Percentiles rank a stretch among this genome's conserved stretches.
phyloP scores from a whole-genome alignment of 2,797 vertebrate species.

The Trachops cirrhosus region DNA sequence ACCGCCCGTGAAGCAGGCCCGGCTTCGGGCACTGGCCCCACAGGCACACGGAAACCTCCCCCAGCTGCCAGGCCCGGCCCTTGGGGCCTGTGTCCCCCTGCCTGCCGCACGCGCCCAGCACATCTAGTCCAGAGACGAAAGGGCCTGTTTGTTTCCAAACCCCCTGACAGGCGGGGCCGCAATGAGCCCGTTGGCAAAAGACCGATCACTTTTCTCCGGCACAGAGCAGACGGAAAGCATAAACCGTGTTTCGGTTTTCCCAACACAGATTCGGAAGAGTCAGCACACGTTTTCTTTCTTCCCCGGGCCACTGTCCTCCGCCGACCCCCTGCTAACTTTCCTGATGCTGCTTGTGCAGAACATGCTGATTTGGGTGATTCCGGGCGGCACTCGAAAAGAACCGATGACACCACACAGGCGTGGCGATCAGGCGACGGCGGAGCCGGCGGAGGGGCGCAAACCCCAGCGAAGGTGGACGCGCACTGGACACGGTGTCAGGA shows the following conservation, averaged over 20 bases:
- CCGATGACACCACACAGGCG: constrained; percentile 22
- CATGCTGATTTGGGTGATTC: constrained; percentile 41
- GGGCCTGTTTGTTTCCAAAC: not conserved
- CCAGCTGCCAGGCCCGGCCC: not conserved
- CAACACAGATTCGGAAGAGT: not conserved
- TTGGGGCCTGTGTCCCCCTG: not conserved
- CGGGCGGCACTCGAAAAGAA: not conserved
- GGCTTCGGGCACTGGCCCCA: not conserved
- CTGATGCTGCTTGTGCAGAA: constrained; percentile 12
- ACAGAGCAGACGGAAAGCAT: not conserved
- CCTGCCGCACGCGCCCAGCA: too few relatives aligned
- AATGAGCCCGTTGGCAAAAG: not conserved
- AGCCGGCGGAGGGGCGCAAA: too few relatives aligned
- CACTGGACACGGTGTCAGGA: not conserved
- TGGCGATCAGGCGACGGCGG: too few relatives aligned
- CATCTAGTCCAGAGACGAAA: not conserved
- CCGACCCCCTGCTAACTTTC: not conserved
- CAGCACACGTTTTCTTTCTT: not conserved
- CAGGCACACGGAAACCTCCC: not conserved
- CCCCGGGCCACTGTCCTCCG: not conserved
- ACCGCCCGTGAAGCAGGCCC: not conserved
- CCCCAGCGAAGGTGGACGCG: too few relatives aligned
- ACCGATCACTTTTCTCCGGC: not conserved
- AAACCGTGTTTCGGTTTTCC: not conserved
- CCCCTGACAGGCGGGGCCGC: not conserved